Conservation (phyloP, 2,888 invertebrate species). For the Caenorhabditis macrosperma region DNA sequence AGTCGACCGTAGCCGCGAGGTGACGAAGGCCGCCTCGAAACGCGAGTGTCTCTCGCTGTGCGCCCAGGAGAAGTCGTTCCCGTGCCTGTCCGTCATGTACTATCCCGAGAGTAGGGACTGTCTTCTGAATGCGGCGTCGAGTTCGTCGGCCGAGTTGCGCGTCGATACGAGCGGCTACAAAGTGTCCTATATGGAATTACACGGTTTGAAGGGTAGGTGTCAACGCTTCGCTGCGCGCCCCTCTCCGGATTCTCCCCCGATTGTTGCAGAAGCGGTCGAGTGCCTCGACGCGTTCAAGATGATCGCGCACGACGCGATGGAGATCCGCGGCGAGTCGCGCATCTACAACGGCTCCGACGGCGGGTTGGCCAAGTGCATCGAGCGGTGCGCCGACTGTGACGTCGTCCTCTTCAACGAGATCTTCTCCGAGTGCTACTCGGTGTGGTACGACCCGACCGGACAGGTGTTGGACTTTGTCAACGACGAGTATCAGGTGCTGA, state of each 20-base stretch:
- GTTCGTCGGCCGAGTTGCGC: constrained; percentile 32
- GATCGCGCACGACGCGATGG: constrained; percentile 37
- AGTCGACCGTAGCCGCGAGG: constrained; percentile 49
- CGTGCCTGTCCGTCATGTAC: constrained; percentile 62
- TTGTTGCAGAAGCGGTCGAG: constrained; percentile 45
- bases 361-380: constrained; percentile 39
- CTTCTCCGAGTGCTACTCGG: constrained; percentile 55
- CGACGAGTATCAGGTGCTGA: constrained; percentile 56
- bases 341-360: constrained; percentile 52
- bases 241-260: neutral
- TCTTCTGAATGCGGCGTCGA: constrained; percentile 64
- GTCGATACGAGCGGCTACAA: constrained; percentile 57
- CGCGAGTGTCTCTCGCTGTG: constrained; percentile 58
- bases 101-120: constrained; percentile 61
- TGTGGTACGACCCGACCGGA: constrained; percentile 43
- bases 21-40: constrained; percentile 51
- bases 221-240: neutral
- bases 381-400: constrained; percentile 49
- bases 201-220: constrained; percentile 43
- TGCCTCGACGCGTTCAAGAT: constrained; percentile 51
- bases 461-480: constrained; percentile 56
- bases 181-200: constrained; percentile 59
- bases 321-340: constrained; percentile 49
- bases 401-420: constrained; percentile 55
- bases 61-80: constrained; percentile 55